These are phyloP conservation scores for Mallotus villosus DNA, from an alignment of 2,797 vertebrate genomes.

Conservation along the genomic window DNA sequence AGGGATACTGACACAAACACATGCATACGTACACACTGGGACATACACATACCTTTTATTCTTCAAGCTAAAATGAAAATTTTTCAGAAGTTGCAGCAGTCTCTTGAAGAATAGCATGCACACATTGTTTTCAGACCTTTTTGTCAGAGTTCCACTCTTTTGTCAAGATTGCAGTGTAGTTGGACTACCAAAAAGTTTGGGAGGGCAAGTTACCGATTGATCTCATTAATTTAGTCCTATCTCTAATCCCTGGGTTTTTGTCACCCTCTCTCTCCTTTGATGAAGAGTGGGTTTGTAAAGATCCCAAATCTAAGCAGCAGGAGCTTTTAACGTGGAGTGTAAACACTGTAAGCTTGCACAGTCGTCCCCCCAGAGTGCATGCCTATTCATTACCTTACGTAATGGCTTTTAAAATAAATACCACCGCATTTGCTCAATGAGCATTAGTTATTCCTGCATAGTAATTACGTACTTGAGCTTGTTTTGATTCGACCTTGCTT, in stretches of 20 bases:
- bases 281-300: slow-evolving; percentile 53
- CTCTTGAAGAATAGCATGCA: no score
- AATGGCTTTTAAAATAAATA: slow-evolving; percentile 66
- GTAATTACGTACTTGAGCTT: slow-evolving; percentile 44
- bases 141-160: no score
- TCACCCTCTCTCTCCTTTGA: slow-evolving; percentile 43
- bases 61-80: not conserved
- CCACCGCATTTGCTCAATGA: slow-evolving; percentile 42
- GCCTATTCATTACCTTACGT: slow-evolving; percentile 64
- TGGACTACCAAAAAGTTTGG: no score
- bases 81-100: no score
- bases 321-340: slow-evolving; percentile 51
- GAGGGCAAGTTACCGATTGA: slow-evolving; percentile 17
- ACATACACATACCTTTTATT: not conserved
- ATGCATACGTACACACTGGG: not conserved
- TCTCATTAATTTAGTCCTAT: slow-evolving; percentile 38
- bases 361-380: slow-evolving; percentile 39
- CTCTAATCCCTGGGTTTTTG: slow-evolving; percentile 48
- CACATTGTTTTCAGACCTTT: no score
- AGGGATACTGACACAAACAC: slow-evolving; percentile 1
- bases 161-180: no score
- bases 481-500: slow-evolving; percentile 12
- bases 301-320: slow-evolving; percentile 49
- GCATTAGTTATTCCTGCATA: slow-evolving; percentile 53
- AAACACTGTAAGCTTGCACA: slow-evolving; percentile 57